Conservation (phyloP, 1,140 invertebrate genomes). For the Nautilus pompilius region DNA sequence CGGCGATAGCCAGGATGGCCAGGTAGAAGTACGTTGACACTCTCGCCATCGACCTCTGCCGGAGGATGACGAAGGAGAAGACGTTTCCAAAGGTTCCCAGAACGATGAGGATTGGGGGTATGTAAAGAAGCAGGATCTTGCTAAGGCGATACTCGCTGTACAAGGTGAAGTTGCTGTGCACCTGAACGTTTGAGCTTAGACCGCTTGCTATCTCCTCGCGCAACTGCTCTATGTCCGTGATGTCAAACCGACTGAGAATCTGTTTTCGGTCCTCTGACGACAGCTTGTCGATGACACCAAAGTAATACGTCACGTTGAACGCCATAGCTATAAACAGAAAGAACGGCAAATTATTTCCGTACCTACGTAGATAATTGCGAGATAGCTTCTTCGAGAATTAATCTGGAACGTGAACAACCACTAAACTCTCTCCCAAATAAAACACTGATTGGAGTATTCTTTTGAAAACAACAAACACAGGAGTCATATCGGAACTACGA, state of each 20-base stretch:
- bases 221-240: conserved; percentile 5
- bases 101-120: conserved; percentile 38
- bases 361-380: no score
- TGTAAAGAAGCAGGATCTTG: conserved; percentile 29
- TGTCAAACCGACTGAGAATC: conserved; percentile 1
- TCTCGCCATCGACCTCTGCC: conserved; percentile 34
- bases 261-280: background rate
- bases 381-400: no score
- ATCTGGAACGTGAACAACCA: no score
- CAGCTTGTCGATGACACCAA: conserved; percentile 5
- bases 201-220: background rate
- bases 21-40: conserved; percentile 49
- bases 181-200: background rate
- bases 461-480: no score
- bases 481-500: no score
- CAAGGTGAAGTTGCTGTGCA: conserved; percentile 15
- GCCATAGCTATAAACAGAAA: no score
- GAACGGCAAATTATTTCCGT: no score
- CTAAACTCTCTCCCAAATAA: no score
- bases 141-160: conserved; percentile 26
- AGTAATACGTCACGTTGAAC: conserved; percentile 3
- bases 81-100: conserved; percentile 48
- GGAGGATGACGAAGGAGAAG: conserved; percentile 39
- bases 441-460: no score
- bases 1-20: conserved; percentile 44